These are phyloP conservation scores for Carlito syrichta DNA, from an alignment of 2,113 vertebrate genomes.

Conservation along the genomic window DNA sequence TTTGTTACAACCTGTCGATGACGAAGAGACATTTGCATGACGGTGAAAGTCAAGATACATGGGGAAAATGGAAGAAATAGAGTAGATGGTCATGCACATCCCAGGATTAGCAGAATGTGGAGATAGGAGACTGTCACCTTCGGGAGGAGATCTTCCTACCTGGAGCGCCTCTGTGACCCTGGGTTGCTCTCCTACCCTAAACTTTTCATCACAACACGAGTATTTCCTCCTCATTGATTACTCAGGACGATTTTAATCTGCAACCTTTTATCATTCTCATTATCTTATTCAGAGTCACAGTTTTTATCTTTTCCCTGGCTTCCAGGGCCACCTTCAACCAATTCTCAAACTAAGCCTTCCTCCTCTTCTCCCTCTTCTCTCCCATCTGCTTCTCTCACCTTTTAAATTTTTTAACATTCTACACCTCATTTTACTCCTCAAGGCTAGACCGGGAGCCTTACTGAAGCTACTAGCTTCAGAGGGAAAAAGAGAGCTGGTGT, in stretches of 20 bases:
- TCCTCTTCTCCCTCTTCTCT: neutral
- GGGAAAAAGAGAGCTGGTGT: neutral
- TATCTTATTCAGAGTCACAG: neutral
- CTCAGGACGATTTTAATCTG: neutral
- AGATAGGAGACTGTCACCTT: neutral
- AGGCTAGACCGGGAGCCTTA: neutral
- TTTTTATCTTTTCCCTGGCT: neutral
- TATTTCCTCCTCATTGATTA: neutral
- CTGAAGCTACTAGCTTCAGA: neutral
- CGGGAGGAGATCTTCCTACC: too few relatives aligned
- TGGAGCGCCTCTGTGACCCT: fast-evolving
- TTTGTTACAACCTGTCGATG: neutral
- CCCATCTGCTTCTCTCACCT: neutral
- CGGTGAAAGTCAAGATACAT: neutral
- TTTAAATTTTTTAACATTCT: neutral
- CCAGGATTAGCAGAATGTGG: neutral
- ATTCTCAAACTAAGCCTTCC: neutral
- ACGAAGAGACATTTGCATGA: neutral
- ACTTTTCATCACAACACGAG: neutral
- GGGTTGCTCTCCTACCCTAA: neutral
- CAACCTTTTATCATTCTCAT: neutral
- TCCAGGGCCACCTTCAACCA: neutral
- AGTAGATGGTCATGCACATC: fast-evolving
- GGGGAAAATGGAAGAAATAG: neutral
- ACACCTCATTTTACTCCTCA: neutral